phyloP scores from a whole-genome alignment of 2,797 vertebrate genomes.

The Moxostoma hubbsi region DNA sequence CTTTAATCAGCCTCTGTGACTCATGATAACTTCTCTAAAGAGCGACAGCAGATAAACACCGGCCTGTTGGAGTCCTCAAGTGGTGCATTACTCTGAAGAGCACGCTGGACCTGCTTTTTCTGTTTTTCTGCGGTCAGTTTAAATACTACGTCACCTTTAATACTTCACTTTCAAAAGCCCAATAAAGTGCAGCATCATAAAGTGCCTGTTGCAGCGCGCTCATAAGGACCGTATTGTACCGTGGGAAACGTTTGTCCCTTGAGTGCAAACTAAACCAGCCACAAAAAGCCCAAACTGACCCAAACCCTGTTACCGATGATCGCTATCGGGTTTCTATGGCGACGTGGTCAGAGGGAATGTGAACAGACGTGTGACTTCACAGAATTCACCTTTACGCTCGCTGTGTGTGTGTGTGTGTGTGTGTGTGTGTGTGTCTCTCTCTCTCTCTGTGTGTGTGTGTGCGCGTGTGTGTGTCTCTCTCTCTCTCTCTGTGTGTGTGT shows the following conservation, averaged over 20 bases:
- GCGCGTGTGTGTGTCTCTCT: not conserved
- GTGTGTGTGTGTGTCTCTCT: slow-evolving; percentile 28
- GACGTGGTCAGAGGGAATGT: slow-evolving; percentile 73
- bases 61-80: not conserved
- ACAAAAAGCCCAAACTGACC: slow-evolving; percentile 32
- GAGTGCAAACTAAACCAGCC: not conserved
- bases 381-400: slow-evolving; percentile 63
- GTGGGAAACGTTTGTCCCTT: not conserved
- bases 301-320: slow-evolving; percentile 54
- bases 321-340: slow-evolving; percentile 71
- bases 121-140: not conserved
- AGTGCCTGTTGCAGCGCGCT: not conserved
- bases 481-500: slow-evolving; percentile 14
- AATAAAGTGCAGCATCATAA: slow-evolving; percentile 16
- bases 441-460: too few species aligned
- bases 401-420: not conserved
- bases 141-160: not conserved
- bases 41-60: not conserved
- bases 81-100: not conserved
- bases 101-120: not conserved
- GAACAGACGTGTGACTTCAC: slow-evolving; percentile 61
- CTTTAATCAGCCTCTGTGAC: slow-evolving; percentile 5
- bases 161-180: not conserved
- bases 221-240: slow-evolving; percentile 26
- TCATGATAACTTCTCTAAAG: not conserved